Conservation (phyloP, 2,113 vertebrate species). For the Varanus komodoensis region DNA sequence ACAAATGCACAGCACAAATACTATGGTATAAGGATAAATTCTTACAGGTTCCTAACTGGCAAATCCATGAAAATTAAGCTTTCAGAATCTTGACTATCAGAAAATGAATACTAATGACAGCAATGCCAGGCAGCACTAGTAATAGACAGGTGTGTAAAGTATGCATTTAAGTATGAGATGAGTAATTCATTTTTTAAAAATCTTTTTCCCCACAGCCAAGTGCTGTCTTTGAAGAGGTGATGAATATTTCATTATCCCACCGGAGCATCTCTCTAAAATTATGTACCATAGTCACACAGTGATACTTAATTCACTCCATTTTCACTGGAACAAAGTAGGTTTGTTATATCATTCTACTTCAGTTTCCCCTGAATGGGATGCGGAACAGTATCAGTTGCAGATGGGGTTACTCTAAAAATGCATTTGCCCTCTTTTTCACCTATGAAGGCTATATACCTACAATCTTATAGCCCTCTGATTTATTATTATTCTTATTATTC, state of each 20-base stretch:
- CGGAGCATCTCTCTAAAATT: slow-evolving; percentile 43
- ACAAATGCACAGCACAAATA: neutral
- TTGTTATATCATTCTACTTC: slow-evolving; percentile 46
- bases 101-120: slow-evolving; percentile 31
- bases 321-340: slow-evolving; percentile 52
- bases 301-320: slow-evolving; percentile 24
- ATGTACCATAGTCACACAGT: slow-evolving; percentile 31
- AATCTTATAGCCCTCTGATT: slow-evolving; percentile 11
- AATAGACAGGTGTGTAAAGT: slow-evolving; percentile 45
- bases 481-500: slow-evolving; percentile 11
- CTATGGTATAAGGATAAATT: neutral
- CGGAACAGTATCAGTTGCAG: slow-evolving; percentile 35
- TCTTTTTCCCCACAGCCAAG: slow-evolving; percentile 16
- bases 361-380: slow-evolving; percentile 31
- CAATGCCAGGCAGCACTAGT: slow-evolving; percentile 12
- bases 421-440: slow-evolving; percentile 8
- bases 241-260: slow-evolving; percentile 58
- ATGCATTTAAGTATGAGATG: slow-evolving; percentile 33
- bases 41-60: neutral
- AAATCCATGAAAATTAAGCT: slow-evolving; percentile 12
- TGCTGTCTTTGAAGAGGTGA: slow-evolving; percentile 47
- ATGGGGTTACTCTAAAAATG: slow-evolving; percentile 15
- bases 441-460: slow-evolving; percentile 15
- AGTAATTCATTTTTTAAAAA: slow-evolving; percentile 44
- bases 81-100: slow-evolving; percentile 37